Evolutionary conservation across 2,888 invertebrate genomes (phyloP).

Genomic region (Cenopis cana): DNA sequence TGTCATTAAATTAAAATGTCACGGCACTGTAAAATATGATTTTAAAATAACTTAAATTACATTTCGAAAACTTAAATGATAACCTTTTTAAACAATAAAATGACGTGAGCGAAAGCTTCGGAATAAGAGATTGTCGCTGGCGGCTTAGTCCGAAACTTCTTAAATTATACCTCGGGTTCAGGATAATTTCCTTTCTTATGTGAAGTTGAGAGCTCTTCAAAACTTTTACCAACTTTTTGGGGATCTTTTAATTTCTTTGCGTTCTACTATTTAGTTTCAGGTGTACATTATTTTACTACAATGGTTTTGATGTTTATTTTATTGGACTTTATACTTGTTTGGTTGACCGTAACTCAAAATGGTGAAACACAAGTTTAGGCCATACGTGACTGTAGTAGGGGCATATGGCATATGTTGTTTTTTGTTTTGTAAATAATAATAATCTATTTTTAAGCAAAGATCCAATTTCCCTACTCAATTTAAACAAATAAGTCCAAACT

Average conservation of each 20-base stretch:
- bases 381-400: too few species aligned
- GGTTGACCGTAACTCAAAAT: neutral
- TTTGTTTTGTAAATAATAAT: too few species aligned
- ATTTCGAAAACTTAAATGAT: constrained; percentile 20
- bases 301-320: neutral
- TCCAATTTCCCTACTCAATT: neutral
- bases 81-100: constrained; percentile 38
- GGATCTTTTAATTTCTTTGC: constrained; percentile 62
- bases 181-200: constrained; percentile 76
- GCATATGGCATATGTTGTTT: too few species aligned
- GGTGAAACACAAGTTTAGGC: neutral
- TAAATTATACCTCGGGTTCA: constrained; percentile 69
- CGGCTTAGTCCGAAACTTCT: constrained; percentile 62
- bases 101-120: constrained; percentile 51
- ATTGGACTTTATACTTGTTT: neutral
- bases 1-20: neutral
- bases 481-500: neutral
- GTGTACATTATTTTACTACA: neutral
- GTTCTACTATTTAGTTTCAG: constrained; percentile 17
- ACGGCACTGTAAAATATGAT: neutral
- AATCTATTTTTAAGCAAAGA: too few species aligned
- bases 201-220: constrained; percentile 67
- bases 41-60: neutral
- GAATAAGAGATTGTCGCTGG: constrained; percentile 58
- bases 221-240: constrained; percentile 62